These are phyloP conservation scores for Drosophila mauritiana DNA, from an alignment of 1,140 invertebrate species.

Conservation along the genomic window DNA sequence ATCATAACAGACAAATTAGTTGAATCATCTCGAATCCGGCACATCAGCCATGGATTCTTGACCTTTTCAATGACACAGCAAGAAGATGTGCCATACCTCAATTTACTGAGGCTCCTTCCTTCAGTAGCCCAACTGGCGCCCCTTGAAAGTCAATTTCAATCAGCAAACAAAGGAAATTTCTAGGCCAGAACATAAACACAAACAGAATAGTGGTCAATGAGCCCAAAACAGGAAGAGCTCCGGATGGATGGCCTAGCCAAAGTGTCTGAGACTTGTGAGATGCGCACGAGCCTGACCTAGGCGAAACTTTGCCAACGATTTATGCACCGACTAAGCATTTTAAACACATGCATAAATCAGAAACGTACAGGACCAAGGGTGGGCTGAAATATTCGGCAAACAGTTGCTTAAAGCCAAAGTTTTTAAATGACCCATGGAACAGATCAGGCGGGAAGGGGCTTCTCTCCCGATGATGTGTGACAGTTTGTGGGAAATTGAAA, in stretches of 20 bases:
- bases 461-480: conserved; percentile 54
- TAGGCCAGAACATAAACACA: conserved; percentile 50
- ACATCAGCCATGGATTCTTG: conserved; percentile 2
- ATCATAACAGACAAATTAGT: conserved; percentile 5
- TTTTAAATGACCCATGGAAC: conserved; percentile 32
- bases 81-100: conserved; percentile 3
- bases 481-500: conserved; percentile 66
- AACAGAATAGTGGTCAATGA: conserved; percentile 49
- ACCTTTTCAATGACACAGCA: conserved; percentile 27
- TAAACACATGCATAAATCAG: conserved; percentile 66
- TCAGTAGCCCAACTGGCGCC: conserved; percentile 39
- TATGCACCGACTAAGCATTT: conserved; percentile 51
- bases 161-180: conserved; percentile 51
- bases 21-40: conserved; percentile 6
- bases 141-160: conserved; percentile 51
- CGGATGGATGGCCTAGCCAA: conserved; percentile 44
- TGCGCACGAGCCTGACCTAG: conserved; percentile 9
- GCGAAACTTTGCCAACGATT: conserved; percentile 38
- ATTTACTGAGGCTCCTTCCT: conserved; percentile 9
- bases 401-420: conserved; percentile 53
- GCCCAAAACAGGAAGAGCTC: conserved; percentile 21
- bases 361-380: conserved; percentile 21
- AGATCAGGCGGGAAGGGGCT: conserved; percentile 17
- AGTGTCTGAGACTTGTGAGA: conserved; percentile 13
- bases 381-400: conserved; percentile 43